A percentile compares a stretch with the other conserved stretches of the same genome.
Evolutionary conservation across 1,140 invertebrate genomes (phyloP).

Genomic region (Theocolax elegans): DNA sequence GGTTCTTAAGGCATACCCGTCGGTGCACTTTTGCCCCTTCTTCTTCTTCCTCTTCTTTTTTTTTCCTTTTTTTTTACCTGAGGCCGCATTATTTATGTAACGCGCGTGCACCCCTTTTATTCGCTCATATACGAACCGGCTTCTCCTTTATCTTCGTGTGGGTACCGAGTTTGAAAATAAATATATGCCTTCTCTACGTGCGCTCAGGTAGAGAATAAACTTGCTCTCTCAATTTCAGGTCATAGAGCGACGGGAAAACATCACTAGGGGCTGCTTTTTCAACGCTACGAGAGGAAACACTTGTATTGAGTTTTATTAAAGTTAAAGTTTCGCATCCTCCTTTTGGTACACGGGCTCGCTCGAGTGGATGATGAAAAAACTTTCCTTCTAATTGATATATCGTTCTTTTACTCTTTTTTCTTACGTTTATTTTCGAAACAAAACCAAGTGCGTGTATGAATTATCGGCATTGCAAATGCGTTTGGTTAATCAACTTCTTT

Average conservation of each 20-base stretch:
- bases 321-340: too few relatives aligned
- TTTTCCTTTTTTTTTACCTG: neutral
- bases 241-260: neutral
- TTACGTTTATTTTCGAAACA: too few relatives aligned
- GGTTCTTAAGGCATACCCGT: neutral
- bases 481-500: too few relatives aligned
- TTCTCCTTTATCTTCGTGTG: conserved; percentile 3
- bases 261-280: neutral
- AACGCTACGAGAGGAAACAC: too few relatives aligned
- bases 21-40: conserved; percentile 2
- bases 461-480: too few relatives aligned
- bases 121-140: neutral
- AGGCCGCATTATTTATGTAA: conserved; percentile 26
- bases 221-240: too few relatives aligned
- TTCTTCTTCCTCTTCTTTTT: neutral
- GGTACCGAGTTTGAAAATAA: conserved; percentile 1
- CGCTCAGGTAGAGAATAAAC: neutral
- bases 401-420: too few relatives aligned
- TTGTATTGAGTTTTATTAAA: too few relatives aligned
- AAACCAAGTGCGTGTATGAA: too few relatives aligned
- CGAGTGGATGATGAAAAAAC: too few relatives aligned
- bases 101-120: conserved; percentile 10
- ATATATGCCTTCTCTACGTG: neutral
- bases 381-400: too few relatives aligned
- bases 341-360: too few relatives aligned